phyloP scores from a whole-genome alignment of 2,797 vertebrate species.

The Sciurus carolinensis region DNA sequence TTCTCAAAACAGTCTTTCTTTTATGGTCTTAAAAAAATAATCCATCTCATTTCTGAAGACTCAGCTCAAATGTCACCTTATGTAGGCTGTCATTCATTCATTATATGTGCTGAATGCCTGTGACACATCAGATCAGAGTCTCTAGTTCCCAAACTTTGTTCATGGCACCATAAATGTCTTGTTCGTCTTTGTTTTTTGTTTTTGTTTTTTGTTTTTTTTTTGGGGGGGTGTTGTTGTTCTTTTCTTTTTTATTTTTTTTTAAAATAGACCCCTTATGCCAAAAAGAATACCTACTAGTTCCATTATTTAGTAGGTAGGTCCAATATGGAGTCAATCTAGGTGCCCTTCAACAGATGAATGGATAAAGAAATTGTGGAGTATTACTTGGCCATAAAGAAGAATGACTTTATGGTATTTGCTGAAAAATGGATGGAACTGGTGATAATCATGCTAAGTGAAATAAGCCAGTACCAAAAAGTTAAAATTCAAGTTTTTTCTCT shows the following conservation, averaged over 20 bases:
- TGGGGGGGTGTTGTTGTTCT: no score
- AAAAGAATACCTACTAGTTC: not conserved
- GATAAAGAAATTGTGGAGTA: no score
- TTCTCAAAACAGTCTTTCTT: constrained; percentile 31
- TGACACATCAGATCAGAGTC: not conserved
- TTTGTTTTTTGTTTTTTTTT: no score
- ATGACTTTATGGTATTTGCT: no score
- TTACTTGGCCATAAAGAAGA: no score
- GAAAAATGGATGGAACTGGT: no score
- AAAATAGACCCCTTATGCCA: not conserved
- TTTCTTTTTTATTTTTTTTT: no score
- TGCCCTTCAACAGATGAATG: no score
- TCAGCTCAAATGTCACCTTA: not conserved
- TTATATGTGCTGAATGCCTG: not conserved
- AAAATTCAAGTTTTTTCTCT: no score
- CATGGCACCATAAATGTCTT: not conserved
- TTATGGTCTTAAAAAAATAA: not conserved
- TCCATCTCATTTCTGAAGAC: not conserved
- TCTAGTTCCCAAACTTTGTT: not conserved
- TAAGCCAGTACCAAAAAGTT: no score
- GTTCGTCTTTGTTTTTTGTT: not conserved
- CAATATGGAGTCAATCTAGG: no score
- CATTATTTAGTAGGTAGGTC: not conserved
- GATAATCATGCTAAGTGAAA: no score
- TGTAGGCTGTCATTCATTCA: not conserved